Percentiles rank a stretch among this genome's conserved stretches.
phyloP scores from a whole-genome alignment of 2,797 vertebrate species.

The Lacerta agilis region DNA sequence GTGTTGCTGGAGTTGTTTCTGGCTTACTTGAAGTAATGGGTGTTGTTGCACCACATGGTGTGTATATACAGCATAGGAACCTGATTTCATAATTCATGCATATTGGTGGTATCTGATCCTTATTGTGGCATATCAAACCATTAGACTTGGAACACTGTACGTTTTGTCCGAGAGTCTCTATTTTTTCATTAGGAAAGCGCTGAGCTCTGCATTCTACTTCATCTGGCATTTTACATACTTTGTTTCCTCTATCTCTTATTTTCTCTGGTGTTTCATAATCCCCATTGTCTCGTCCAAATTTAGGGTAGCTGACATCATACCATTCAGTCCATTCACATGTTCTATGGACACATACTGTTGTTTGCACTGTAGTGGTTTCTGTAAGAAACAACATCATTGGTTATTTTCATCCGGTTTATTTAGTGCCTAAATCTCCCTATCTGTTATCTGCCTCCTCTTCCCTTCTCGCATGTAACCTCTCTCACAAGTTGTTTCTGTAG shows the following conservation, averaged over 20 bases:
- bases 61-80: slow-evolving; percentile 70
- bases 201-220: slow-evolving; percentile 68
- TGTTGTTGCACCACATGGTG: slow-evolving; percentile 50
- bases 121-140: slow-evolving; percentile 76
- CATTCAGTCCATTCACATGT: slow-evolving; percentile 76
- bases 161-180: slow-evolving; percentile 65
- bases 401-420: not conserved
- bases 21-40: rapidly evolving
- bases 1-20: rapidly evolving
- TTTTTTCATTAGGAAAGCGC: not conserved
- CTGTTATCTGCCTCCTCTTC: not conserved
- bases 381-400: not conserved
- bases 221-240: slow-evolving; percentile 49
- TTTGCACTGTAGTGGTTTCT: slow-evolving; percentile 22
- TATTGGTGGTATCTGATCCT: slow-evolving; percentile 53
- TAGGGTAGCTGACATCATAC: slow-evolving; percentile 68
- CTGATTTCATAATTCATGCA: slow-evolving; percentile 78
- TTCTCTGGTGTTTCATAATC: slow-evolving; percentile 75
- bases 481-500: too few species aligned
- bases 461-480: too few species aligned
- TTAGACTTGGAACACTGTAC: slow-evolving; percentile 54
- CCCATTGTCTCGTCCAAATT: slow-evolving; percentile 46
- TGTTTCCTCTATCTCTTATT: slow-evolving; percentile 61
- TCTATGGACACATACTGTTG: slow-evolving; percentile 69
- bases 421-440: too few species aligned